phyloP scores from a whole-genome alignment of 1,140 invertebrate species.

The Hycleus cichorii region DNA sequence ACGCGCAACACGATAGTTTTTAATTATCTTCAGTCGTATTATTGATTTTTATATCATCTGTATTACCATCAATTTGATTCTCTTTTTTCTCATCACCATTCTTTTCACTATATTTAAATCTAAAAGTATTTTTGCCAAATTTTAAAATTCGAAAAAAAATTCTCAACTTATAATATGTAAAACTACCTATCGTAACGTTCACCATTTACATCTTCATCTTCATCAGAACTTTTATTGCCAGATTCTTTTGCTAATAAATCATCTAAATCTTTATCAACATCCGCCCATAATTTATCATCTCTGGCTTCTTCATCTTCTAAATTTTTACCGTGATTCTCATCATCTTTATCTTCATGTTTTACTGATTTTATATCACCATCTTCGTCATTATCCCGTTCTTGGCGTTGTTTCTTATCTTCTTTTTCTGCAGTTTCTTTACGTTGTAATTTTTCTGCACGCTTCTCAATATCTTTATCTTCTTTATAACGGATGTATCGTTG shows the following conservation, averaged over 20 bases:
- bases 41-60: conserved; percentile 3
- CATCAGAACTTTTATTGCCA: conserved; percentile 58
- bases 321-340: conserved; percentile 18
- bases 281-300: conserved; percentile 63
- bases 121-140: not conserved
- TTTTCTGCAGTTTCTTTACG: conserved; percentile 42
- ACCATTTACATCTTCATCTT: conserved; percentile 56
- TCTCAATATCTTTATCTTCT: conserved; percentile 60
- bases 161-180: not conserved
- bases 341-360: conserved; percentile 20
- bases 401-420: conserved; percentile 24
- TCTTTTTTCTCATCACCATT: conserved; percentile 26
- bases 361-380: not conserved
- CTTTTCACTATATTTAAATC: conserved; percentile 35
- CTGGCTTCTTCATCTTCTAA: conserved; percentile 44
- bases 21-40: conserved; percentile 6
- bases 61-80: conserved; percentile 10
- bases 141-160: conserved; percentile 6
- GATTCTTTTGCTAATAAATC: conserved; percentile 54
- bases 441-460: conserved; percentile 59
- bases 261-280: conserved; percentile 67
- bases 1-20: not conserved
- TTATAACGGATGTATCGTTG: conserved; percentile 65
- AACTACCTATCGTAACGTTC: conserved; percentile 38
- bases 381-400: conserved; percentile 14